phyloP scores from a whole-genome alignment of 1,140 invertebrate species.

The Pararge aegeria region DNA sequence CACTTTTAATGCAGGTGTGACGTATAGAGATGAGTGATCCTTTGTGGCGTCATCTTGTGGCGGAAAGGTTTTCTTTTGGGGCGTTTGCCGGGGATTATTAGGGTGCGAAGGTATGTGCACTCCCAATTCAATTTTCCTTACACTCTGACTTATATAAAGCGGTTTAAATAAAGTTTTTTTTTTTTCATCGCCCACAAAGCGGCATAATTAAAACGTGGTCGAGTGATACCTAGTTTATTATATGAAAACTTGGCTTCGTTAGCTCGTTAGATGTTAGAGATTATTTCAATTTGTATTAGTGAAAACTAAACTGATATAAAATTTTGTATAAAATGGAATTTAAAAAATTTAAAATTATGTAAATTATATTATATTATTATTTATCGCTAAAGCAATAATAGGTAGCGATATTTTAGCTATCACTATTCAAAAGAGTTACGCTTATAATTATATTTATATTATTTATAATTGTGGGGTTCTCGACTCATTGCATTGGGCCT shows the following conservation, averaged over 20 bases:
- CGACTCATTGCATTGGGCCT: too few relatives aligned
- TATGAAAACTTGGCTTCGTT: background rate
- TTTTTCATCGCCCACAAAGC: background rate
- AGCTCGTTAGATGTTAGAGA: background rate
- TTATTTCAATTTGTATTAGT: too few relatives aligned
- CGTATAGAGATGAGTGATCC: slow-evolving; percentile 54
- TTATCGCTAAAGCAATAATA: too few relatives aligned
- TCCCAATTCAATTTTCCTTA: slow-evolving; percentile 6
- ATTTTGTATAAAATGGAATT: too few relatives aligned
- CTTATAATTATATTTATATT: too few relatives aligned
- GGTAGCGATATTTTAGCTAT: too few relatives aligned
- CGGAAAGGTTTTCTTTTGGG: slow-evolving; percentile 55
- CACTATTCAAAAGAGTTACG: too few relatives aligned
- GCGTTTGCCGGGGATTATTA: slow-evolving; percentile 43
- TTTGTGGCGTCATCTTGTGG: slow-evolving; percentile 49
- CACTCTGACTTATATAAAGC: slow-evolving; percentile 9
- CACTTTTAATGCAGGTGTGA: slow-evolving; percentile 67
- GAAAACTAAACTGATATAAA: too few relatives aligned
- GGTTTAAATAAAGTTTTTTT: background rate
- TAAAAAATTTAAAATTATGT: too few relatives aligned
- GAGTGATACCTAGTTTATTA: slow-evolving; percentile 5
- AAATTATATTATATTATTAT: too few relatives aligned
- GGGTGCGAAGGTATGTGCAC: slow-evolving; percentile 25
- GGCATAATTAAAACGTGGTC: slow-evolving; percentile 4
- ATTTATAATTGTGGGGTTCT: too few relatives aligned